Conservation (phyloP, 2,797 vertebrate species). For the Pangasius krempfi region DNA sequence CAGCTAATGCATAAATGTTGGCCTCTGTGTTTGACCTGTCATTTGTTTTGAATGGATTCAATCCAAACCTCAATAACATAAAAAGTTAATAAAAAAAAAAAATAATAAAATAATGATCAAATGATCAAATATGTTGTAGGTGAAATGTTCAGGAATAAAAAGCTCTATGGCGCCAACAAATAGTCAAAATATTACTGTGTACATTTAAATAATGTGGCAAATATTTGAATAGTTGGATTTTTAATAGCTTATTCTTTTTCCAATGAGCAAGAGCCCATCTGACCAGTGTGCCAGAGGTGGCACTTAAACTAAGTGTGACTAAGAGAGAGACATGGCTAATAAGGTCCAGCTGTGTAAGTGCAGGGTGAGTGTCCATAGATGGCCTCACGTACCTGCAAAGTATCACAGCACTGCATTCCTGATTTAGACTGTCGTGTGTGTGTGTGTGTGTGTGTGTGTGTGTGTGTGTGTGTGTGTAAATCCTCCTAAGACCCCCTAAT, state of each 20-base stretch:
- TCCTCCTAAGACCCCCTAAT: slow-evolving; percentile 12
- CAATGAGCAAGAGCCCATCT: not conserved
- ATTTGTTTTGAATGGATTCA: not conserved
- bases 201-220: not conserved
- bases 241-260: not conserved
- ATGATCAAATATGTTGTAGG: not conserved
- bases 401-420: slow-evolving; percentile 54
- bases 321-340: slow-evolving; percentile 51
- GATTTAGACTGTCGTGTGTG: slow-evolving; percentile 53
- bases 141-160: not conserved
- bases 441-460: slow-evolving; percentile 37
- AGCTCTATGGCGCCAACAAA: not conserved
- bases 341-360: slow-evolving; percentile 70
- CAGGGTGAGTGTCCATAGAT: slow-evolving; percentile 65
- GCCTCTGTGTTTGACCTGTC: not conserved
- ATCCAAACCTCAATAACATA: not conserved
- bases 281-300: not conserved
- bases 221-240: not conserved
- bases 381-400: slow-evolving; percentile 36
- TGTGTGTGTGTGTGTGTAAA: slow-evolving; percentile 52
- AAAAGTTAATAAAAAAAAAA: not conserved
- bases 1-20: not conserved
- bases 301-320: not conserved
- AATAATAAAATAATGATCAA: not conserved
- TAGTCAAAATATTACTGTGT: not conserved